Conservation (phyloP, 2,888 invertebrate species). For the Liodrosophila aerea region DNA sequence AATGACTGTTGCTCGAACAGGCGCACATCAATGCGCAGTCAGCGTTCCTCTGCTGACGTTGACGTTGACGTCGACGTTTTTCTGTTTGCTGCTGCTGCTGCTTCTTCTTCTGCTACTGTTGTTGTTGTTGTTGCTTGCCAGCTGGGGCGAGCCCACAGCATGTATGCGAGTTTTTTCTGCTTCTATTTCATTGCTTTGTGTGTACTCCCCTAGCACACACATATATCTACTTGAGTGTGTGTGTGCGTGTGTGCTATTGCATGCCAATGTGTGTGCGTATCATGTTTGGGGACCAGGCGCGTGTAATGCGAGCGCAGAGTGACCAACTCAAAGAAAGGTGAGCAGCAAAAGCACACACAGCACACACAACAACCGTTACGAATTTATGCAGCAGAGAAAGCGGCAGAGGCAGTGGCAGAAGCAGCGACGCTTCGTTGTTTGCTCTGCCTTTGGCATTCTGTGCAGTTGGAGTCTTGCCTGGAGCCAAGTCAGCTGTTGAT, state of each 20-base stretch:
- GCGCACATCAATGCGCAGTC: slow-evolving; percentile 56
- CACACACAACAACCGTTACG: slow-evolving; percentile 30
- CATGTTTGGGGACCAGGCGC: slow-evolving; percentile 27
- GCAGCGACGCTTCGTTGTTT: slow-evolving; percentile 8
- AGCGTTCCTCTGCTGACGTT: slow-evolving; percentile 13
- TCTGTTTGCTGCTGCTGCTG: slow-evolving; percentile 17
- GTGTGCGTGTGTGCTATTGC: slow-evolving; percentile 33
- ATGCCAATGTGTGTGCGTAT: slow-evolving; percentile 38
- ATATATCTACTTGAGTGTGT: slow-evolving; percentile 14
- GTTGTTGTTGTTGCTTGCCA: slow-evolving; percentile 34
- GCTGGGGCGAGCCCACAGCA: slow-evolving; percentile 45
- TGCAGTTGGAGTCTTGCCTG: no score
- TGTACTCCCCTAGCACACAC: slow-evolving; percentile 6
- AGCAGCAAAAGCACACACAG: slow-evolving; percentile 2
- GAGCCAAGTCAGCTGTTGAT: slow-evolving; percentile 30
- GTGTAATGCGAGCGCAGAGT: slow-evolving; percentile 26
- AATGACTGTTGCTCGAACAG: slow-evolving; percentile 73
- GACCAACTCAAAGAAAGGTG: slow-evolving; percentile 21
- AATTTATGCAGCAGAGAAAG: not conserved
- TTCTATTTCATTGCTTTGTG: slow-evolving; percentile 45
- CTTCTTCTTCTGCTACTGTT: slow-evolving; percentile 23
- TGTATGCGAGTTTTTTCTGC: slow-evolving; percentile 35
- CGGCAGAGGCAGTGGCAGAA: slow-evolving; percentile 2
- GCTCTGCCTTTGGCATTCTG: slow-evolving; percentile 4
- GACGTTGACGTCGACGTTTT: slow-evolving; percentile 16